Conservation (phyloP, 2,113 vertebrate genomes). For the Mormyrus lacerda region DNA sequence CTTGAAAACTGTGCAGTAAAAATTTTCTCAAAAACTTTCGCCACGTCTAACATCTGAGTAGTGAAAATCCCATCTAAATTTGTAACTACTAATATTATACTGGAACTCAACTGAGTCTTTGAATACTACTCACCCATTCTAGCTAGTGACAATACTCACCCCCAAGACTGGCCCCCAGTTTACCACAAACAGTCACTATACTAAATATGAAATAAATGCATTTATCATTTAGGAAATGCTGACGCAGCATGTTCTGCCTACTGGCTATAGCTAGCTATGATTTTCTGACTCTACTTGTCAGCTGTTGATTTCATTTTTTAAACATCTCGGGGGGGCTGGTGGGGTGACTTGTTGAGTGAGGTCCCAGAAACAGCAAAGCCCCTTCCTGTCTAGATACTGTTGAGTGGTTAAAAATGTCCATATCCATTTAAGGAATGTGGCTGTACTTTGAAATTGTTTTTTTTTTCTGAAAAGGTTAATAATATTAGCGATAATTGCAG, state of each 20-base stretch:
- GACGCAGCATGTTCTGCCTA: background rate
- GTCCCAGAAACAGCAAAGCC: background rate
- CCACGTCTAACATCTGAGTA: background rate
- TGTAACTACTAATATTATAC: background rate
- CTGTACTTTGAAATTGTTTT: background rate
- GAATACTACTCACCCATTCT: background rate
- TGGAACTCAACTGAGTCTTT: background rate
- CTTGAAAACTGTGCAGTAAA: background rate
- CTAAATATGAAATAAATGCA: background rate
- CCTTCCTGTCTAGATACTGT: background rate
- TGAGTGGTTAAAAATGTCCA: background rate
- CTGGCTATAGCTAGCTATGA: background rate
- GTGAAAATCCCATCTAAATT: background rate
- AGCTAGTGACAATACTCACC: background rate
- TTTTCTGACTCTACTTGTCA: background rate
- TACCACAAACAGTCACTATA: background rate
- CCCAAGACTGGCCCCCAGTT: background rate
- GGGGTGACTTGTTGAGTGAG: background rate
- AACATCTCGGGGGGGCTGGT: background rate
- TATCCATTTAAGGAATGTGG: background rate
- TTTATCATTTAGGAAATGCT: background rate
- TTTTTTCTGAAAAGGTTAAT: constrained; percentile 24
- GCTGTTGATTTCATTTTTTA: background rate
- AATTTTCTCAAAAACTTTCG: background rate
- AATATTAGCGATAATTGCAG: constrained; percentile 16